These are phyloP conservation scores for Eucera pruinosa DNA, from an alignment of 2,888 invertebrate genomes.

Conservation along the genomic window DNA sequence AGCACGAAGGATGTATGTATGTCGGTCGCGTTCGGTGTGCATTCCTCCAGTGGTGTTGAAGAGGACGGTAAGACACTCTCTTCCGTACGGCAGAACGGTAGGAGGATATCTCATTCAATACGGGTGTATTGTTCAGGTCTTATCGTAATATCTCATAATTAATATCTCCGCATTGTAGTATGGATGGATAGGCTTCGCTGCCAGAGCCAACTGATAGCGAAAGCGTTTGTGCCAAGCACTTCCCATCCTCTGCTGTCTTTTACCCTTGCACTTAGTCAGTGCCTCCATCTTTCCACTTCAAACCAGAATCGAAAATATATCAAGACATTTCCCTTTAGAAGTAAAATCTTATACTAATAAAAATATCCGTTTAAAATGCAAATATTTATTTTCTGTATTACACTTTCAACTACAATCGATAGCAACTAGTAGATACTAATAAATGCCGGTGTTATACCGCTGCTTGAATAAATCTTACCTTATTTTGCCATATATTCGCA, in stretches of 20 bases:
- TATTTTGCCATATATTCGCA: too few relatives aligned
- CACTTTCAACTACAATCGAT: too few relatives aligned
- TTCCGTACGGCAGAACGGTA: constrained; percentile 60
- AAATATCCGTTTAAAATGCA: too few relatives aligned
- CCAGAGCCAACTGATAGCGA: constrained; percentile 83
- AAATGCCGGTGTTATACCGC: too few relatives aligned
- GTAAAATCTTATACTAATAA: too few relatives aligned
- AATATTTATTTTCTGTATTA: too few relatives aligned
- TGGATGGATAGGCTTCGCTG: constrained; percentile 84
- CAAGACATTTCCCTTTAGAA: not conserved
- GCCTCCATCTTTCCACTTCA: constrained; percentile 51
- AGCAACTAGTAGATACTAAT: too few relatives aligned
- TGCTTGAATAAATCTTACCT: too few relatives aligned
- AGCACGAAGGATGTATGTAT: constrained; percentile 26
- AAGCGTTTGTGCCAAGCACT: constrained; percentile 77
- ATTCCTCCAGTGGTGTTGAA: constrained; percentile 49
- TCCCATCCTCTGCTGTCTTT: constrained; percentile 33
- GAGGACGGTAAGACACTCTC: constrained; percentile 73
- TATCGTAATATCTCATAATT: constrained; percentile 85
- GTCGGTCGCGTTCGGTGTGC: constrained; percentile 55
- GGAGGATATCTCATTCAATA: constrained; percentile 82
- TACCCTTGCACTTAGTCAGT: constrained; percentile 2
- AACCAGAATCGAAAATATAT: not conserved
- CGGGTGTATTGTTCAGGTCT: constrained; percentile 84
- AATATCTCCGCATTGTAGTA: constrained; percentile 84